Conservation (phyloP, 23 tunicate species). For the Aplidium turbinatum region DNA sequence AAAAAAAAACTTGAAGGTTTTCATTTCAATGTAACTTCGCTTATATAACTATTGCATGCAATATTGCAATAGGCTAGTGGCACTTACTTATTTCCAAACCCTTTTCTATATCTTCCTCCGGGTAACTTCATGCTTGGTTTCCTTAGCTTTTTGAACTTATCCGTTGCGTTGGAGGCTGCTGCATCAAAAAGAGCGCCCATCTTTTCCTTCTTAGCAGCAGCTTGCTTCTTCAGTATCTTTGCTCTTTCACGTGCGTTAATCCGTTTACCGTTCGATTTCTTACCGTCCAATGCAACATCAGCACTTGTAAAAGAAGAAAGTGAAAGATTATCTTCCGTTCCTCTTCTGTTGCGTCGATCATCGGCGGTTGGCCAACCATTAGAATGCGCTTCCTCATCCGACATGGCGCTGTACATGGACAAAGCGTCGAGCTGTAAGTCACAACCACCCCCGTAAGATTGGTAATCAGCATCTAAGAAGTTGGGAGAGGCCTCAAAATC, state of each 20-base stretch:
- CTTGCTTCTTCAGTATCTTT: constrained; percentile 28
- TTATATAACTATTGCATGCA: no score
- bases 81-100: no score
- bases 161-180: constrained; percentile 31
- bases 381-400: background rate
- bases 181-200: constrained; percentile 33
- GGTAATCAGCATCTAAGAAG: no score
- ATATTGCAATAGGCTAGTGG: no score
- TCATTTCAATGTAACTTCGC: no score
- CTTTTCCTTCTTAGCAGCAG: constrained; percentile 15
- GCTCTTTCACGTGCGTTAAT: constrained; percentile 25
- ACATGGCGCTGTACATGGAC: background rate
- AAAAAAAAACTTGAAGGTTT: no score
- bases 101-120: no score
- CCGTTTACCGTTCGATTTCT: background rate
- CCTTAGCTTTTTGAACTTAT: constrained; percentile 13
- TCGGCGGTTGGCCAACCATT: no score
- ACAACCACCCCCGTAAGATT: no score
- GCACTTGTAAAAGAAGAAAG: constrained; percentile 6
- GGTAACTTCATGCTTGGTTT: constrained; percentile 26
- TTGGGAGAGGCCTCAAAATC: no score
- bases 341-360: background rate
- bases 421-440: background rate
- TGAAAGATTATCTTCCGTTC: constrained; percentile 3
- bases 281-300: background rate